Evolutionary conservation across 2,797 vertebrate species (phyloP), one percentile per base, ranked within the genome.

Genomic region (Botia almorhae): DNA sequence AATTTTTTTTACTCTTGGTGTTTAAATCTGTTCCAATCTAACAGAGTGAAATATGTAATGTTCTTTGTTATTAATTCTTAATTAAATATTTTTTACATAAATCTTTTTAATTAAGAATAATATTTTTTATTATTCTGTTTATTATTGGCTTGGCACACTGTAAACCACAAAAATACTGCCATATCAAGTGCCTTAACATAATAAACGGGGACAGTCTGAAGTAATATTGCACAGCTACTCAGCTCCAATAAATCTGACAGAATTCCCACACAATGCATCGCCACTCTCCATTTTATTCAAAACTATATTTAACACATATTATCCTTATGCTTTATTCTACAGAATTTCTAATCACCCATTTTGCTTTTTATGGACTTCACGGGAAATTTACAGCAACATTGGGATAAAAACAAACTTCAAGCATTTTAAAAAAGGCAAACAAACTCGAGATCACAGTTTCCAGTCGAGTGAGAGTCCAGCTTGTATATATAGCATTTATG

Each of bases 221-320:
- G 12, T 36, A 36, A 64, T 64, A 36, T 17, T n/a, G 16, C 1
- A 46, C 39, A 58, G n/a, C 61, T 53, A 23, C 50, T 69, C 73
- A 5, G 5, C 11, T 12, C 60, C 48, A 23, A 26, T 67, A 1
- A 69, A 33, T 26, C 4, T 65, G 33, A 43, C n/a, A 36, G 50
- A 79, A 58, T 53, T 11, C 16, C 36, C 53, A 60, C 21, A 74
- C 46, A 69, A 70, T 14, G 12, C 17, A 67, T 73, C 51, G 55
- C 55, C 43, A 43, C 78, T 84, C 29, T 69, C 46, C 19, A 70
- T 88, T 88, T 88, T 89, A 89, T 89, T 89, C 75, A 85, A 88
- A 89, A 88, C 84, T 87, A 83, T 84, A 87, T 87, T 85, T 74
- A 86, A 74, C 85, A 85, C 82, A 83, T 68, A 84, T 81, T 85